phyloP scores from a whole-genome alignment of 2,797 vertebrate genomes.

The Hyperoplus lanceolatus region DNA sequence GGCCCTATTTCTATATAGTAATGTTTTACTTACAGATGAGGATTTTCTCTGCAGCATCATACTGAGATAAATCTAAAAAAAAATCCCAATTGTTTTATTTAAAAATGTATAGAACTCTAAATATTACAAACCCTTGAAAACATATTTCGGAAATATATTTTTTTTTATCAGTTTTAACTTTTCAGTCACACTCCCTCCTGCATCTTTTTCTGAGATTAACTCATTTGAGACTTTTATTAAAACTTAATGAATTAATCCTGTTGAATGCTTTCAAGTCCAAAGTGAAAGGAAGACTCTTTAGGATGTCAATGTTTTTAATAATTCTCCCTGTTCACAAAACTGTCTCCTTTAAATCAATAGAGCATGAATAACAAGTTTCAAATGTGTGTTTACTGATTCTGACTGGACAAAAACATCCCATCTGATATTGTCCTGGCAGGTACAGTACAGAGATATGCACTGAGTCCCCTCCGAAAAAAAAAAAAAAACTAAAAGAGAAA shows the following conservation, averaged over 20 bases:
- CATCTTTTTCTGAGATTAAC: background rate
- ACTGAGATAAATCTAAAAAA: background rate
- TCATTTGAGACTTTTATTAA: no score
- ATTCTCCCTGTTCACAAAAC: no score
- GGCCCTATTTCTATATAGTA: background rate
- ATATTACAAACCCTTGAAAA: background rate
- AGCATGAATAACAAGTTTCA: background rate
- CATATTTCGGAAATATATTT: background rate
- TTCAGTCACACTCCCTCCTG: background rate
- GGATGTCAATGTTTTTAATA: no score
- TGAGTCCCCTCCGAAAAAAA: background rate
- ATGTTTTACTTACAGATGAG: background rate
- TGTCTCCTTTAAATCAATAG: no score
- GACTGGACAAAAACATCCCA: background rate
- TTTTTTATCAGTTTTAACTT: background rate
- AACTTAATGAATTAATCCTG: no score
- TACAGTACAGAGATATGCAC: background rate
- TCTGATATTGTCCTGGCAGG: background rate
- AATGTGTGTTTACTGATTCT: background rate
- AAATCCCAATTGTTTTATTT: background rate
- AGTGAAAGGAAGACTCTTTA: no score
- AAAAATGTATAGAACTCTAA: background rate
- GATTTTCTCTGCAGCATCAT: background rate
- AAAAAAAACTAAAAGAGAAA: slow-evolving; percentile 42
- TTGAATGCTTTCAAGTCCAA: no score